Conservation (phyloP, 1,140 invertebrate genomes). For the Philopotamus ludificatus region DNA sequence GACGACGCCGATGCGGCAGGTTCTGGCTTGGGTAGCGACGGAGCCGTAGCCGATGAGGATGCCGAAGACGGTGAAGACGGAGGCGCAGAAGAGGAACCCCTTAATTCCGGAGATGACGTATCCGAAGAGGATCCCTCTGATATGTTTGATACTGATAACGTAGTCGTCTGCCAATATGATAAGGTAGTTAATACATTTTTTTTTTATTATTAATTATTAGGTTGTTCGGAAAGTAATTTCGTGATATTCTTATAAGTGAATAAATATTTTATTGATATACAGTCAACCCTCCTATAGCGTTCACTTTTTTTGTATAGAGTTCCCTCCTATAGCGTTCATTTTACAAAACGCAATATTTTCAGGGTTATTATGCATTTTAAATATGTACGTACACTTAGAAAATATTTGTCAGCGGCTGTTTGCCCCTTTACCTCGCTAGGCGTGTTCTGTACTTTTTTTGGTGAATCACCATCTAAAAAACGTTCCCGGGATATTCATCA, state of each 20-base stretch:
- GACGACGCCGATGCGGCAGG: constrained; percentile 64
- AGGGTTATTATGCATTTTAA: not conserved
- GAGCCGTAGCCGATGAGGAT: constrained; percentile 75
- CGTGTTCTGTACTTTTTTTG: too few species aligned
- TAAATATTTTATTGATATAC: too few species aligned
- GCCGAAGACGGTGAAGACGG: constrained; percentile 69
- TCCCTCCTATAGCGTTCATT: too few species aligned
- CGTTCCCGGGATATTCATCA: too few species aligned
- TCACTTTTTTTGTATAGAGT: too few species aligned
- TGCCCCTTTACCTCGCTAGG: too few species aligned
- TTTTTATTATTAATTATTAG: not conserved
- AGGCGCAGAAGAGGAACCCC: constrained; percentile 84
- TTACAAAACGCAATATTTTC: too few species aligned
- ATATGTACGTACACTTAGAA: too few species aligned
- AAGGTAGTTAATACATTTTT: constrained; percentile 65
- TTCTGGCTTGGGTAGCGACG: constrained; percentile 69
- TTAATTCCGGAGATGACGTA: constrained; percentile 95
- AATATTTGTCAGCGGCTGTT: too few species aligned
- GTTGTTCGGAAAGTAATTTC: not conserved
- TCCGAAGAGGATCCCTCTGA: constrained; percentile 95
- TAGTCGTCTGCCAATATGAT: constrained; percentile 99
- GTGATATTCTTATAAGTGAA: too few species aligned
- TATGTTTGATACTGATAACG: constrained; percentile 97
- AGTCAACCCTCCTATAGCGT: too few species aligned
- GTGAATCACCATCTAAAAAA: too few species aligned